Percentiles rank a stretch among this genome's conserved stretches.
phyloP scores from a whole-genome alignment of 1,140 invertebrate genomes.

The Tetramorium parvispinum region DNA sequence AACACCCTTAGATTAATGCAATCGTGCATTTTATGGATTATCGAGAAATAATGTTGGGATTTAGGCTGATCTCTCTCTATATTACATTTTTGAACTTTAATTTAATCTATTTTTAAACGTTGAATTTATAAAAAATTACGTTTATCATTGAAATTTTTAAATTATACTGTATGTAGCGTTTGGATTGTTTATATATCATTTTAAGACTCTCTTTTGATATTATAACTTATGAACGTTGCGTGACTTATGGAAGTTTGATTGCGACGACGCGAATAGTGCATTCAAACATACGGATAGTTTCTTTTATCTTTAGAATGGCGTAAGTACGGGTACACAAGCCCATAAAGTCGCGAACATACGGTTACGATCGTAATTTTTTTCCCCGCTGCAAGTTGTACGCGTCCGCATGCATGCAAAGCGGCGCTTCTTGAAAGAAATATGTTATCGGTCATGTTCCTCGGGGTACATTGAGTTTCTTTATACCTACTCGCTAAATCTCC shows the following conservation, averaged over 20 bases:
- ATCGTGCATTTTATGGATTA: background rate
- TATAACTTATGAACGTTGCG: background rate
- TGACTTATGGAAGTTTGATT: background rate
- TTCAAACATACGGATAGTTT: conserved; percentile 30
- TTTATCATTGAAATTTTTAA: background rate
- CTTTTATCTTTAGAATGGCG: conserved; percentile 24
- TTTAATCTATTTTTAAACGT: background rate
- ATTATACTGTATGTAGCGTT: background rate
- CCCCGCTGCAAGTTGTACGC: background rate
- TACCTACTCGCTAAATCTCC: conserved; percentile 28
- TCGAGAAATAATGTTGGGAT: background rate
- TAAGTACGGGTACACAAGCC: conserved; percentile 20
- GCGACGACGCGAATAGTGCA: background rate
- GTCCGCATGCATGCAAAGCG: conserved; percentile 23
- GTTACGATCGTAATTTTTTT: conserved; percentile 53
- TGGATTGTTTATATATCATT: background rate
- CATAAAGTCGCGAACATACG: conserved; percentile 43
- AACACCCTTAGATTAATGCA: background rate
- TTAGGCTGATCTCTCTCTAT: background rate
- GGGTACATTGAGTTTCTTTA: conserved; percentile 40
- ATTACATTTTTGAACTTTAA: background rate
- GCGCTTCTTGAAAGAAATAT: conserved; percentile 54
- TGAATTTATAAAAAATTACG: background rate
- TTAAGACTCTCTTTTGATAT: background rate
- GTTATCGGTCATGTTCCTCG: conserved; percentile 47